Evolutionary conservation across 2,113 vertebrate genomes (phyloP).

Genomic region (Clarias macrocephalus): DNA sequence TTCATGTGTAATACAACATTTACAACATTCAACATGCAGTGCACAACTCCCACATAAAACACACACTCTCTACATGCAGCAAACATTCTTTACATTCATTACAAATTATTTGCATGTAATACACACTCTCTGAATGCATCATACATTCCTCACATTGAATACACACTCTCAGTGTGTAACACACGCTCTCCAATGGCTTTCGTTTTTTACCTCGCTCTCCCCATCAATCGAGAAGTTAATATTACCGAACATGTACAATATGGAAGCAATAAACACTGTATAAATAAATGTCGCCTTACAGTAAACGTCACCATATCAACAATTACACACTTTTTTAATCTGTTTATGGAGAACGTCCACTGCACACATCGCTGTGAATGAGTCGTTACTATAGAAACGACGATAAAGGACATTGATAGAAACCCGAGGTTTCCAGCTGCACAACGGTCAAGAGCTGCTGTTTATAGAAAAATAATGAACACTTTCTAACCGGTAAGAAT

Average conservation of each 20-base stretch:
- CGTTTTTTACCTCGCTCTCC: not conserved
- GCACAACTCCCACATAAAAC: not conserved
- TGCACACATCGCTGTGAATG: not conserved
- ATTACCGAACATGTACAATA: not conserved
- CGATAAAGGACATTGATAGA: too few relatives aligned
- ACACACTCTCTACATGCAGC: not conserved
- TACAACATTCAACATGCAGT: not conserved
- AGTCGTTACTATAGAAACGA: conserved; percentile 1
- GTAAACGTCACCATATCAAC: not conserved
- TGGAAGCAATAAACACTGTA: not conserved
- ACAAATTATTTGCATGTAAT: not conserved
- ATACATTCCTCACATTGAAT: not conserved
- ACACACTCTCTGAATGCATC: not conserved
- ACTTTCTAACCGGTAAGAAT: not conserved
- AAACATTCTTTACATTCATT: too few relatives aligned
- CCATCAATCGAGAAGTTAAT: not conserved
- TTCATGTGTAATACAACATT: not conserved
- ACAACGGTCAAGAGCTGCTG: not conserved
- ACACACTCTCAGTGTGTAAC: not conserved
- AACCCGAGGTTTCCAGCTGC: not conserved
- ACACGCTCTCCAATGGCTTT: not conserved
- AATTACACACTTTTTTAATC: not conserved
- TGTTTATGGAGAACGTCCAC: not conserved
- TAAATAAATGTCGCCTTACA: not conserved
- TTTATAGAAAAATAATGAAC: not conserved